Base-by-base conservation (phyloP, 2,113 vertebrate genomes). In the Orycteropus afer region DNA sequence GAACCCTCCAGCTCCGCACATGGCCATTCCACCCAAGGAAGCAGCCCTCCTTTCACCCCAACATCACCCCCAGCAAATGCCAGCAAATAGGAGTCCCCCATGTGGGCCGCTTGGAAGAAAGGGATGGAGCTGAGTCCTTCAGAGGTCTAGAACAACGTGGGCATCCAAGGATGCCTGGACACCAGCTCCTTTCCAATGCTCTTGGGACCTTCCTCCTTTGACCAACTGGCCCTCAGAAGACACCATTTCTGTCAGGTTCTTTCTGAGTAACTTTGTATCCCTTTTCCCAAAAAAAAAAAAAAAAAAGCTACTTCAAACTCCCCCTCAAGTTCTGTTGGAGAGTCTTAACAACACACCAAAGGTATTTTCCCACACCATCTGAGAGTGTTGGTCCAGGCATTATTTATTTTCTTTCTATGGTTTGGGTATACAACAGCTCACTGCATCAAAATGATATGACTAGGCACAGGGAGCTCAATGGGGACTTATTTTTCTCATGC, bases 261-360 rank as follows among this genome's bases (percentile, higher is more conserved):
- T 88, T 74, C 67, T 42, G 65, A 86, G 89, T 76, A 92, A 96
- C 92, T 97, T 95, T 92, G 93, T 42, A 49, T 61, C 34, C 71
- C 61, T 34, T 29, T 17, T 49, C n/a, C 65, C 34, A 20, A 74
- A 61, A 22, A 32, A 65, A 32, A 65, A 65, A 32, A 65, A 65
- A 61, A 61, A 61, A 32, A 90, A 87, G 93, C 90, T 92, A 95
- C 88, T 96, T 51, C 59, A 22, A 93, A 95, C 96, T 96, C 94
- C 92, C 91, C 82, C 73, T 96, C 81, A 93, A 97, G 96, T 97
- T 96, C 93, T 69, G 20, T 40, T 4, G 40, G 55, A 93, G 84
- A 96, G 82, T 61, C 80, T 77, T 87, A n/a, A 87, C 81, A 65
- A 74, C 29, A 67, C 4, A 13, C 63, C 49, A 42, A 42, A 81